Conservation (phyloP, 2,888 invertebrate genomes). For the Cylloceria caligata region DNA sequence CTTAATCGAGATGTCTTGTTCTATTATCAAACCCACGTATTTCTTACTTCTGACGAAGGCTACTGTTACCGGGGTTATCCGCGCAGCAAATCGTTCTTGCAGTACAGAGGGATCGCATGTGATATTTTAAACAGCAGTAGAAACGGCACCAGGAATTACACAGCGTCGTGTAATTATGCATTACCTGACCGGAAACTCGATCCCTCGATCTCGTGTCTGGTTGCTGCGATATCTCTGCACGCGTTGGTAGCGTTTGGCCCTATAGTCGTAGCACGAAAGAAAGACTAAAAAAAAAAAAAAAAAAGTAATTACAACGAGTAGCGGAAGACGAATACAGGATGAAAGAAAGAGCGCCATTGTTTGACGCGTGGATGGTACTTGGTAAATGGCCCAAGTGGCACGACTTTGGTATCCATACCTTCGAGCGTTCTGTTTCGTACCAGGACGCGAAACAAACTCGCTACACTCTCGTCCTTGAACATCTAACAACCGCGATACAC, state of each 20-base stretch:
- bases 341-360: constrained; percentile 63
- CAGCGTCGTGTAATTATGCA: constrained; percentile 76
- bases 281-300: constrained; percentile 18
- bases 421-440: neutral
- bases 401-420: neutral
- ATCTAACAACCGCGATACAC: neutral
- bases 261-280: neutral
- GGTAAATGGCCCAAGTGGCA: constrained; percentile 17
- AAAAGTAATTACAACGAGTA: no score
- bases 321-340: constrained; percentile 4
- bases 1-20: neutral
- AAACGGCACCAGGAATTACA: constrained; percentile 20
- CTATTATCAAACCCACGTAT: neutral
- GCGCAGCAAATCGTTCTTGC: constrained; percentile 29
- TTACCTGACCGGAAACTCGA: constrained; percentile 79
- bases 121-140: constrained; percentile 2
- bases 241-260: constrained; percentile 32
- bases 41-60: constrained; percentile 18
- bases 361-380: constrained; percentile 53
- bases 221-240: constrained; percentile 44
- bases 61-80: neutral
- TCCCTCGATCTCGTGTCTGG: constrained; percentile 54
- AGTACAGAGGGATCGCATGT: constrained; percentile 21
- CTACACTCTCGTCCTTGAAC: constrained; percentile 12
- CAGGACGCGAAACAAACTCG: neutral